Conservation (phyloP, 2,888 invertebrate genomes). For the Thelaira solivaga region DNA sequence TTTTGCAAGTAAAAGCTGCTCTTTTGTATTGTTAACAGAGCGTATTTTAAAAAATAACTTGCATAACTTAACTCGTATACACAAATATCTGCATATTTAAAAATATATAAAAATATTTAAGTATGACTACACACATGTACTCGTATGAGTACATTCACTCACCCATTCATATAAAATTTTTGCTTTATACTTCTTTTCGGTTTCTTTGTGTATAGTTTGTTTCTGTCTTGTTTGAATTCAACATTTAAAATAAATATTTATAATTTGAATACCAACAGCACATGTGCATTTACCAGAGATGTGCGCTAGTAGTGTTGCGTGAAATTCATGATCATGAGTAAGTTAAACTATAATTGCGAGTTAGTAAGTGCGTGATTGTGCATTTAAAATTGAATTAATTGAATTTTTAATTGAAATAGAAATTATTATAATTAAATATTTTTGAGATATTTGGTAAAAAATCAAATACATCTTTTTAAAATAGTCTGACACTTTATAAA, state of each 20-base stretch:
- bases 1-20: conserved; percentile 23
- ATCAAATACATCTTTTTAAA: too few relatives aligned
- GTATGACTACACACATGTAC: too few relatives aligned
- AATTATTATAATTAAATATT: too few relatives aligned
- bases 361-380: too few relatives aligned
- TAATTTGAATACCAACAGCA: conserved; percentile 37
- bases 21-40: conserved; percentile 30
- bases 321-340: too few relatives aligned
- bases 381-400: too few relatives aligned
- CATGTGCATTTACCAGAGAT: too few relatives aligned
- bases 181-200: background rate
- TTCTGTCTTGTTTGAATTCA: conserved; percentile 10
- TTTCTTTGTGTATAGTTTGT: conserved; percentile 8
- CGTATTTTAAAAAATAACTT: conserved; percentile 43
- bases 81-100: background rate
- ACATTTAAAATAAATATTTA: conserved; percentile 51
- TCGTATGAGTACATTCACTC: background rate
- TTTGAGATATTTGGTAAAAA: too few relatives aligned
- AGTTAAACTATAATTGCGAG: too few relatives aligned
- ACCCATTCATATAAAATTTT: conserved; percentile 2
- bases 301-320: too few relatives aligned
- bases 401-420: too few relatives aligned
- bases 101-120: background rate
- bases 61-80: conserved; percentile 29
- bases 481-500: too few relatives aligned